These are phyloP conservation scores for Aricia agestis DNA, from an alignment of 1,140 invertebrate genomes.

Conservation along the genomic window DNA sequence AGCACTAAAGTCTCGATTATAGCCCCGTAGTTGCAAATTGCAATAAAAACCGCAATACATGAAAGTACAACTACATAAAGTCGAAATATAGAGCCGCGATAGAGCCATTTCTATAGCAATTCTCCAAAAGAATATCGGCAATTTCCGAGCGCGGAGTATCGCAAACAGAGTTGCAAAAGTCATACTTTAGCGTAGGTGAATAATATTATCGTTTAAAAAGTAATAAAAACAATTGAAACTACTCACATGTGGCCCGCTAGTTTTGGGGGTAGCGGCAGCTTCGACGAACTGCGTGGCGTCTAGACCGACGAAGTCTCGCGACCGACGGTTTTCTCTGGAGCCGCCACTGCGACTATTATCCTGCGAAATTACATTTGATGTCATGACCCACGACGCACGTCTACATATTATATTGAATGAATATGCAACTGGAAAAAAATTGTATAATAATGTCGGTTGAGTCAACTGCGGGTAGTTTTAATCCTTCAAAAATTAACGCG, in stretches of 20 bases:
- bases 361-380: constrained; percentile 29
- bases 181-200: neutral
- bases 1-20: too few species aligned
- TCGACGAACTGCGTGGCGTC: constrained; percentile 37
- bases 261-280: constrained; percentile 35
- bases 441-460: too few species aligned
- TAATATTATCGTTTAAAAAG: constrained; percentile 12
- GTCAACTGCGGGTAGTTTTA: too few species aligned
- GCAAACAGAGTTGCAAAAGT: neutral
- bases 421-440: too few species aligned
- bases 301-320: constrained; percentile 48
- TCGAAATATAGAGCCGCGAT: neutral
- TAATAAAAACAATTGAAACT: constrained; percentile 22
- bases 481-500: too few species aligned
- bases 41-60: neutral
- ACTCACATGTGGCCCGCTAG: constrained; percentile 42
- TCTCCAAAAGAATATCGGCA: neutral
- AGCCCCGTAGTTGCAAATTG: neutral
- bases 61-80: neutral
- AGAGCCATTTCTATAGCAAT: constrained; percentile 21
- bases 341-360: constrained; percentile 49
- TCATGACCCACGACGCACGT: neutral
- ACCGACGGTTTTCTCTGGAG: constrained; percentile 50
- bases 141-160: neutral
- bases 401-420: too few species aligned